Percentiles rank a stretch among this genome's conserved stretches.
Conservation (phyloP, 1,140 invertebrate species). For the Tetramorium simillimum region DNA sequence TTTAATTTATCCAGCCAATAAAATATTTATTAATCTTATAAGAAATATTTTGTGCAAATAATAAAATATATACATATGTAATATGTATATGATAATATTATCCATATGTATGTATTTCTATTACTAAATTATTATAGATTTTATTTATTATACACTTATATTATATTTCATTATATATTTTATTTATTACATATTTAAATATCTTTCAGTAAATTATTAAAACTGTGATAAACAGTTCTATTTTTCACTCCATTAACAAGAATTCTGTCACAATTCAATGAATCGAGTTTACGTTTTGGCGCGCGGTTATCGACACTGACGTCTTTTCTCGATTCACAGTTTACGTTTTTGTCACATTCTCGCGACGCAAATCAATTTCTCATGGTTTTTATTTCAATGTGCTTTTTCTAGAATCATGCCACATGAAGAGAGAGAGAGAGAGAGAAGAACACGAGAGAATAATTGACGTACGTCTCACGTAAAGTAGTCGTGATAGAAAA, state of each 20-base stretch:
- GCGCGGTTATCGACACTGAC: background rate
- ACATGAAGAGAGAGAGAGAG: no score
- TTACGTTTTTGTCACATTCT: slow-evolving; percentile 5
- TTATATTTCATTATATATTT: slow-evolving; percentile 3
- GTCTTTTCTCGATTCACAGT: background rate
- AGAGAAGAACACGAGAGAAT: slow-evolving; percentile 24
- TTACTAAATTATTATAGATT: background rate
- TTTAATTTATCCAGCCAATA: background rate
- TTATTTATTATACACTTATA: background rate
- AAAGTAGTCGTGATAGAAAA: slow-evolving; percentile 31
- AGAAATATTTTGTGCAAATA: background rate
- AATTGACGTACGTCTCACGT: background rate
- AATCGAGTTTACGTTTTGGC: slow-evolving; percentile 1
- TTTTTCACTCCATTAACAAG: background rate
- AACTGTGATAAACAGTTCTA: background rate
- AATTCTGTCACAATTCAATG: background rate
- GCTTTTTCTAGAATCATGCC: background rate
- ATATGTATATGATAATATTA: background rate
- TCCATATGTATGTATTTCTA: background rate
- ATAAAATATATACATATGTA: background rate
- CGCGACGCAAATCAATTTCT: slow-evolving; percentile 14
- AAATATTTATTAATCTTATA: background rate
- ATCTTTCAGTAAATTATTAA: background rate
- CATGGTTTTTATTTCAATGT: background rate
- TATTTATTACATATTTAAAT: background rate